These are phyloP conservation scores for Penelope pileata DNA, from an alignment of 2,113 vertebrate genomes.

Conservation along the genomic window DNA sequence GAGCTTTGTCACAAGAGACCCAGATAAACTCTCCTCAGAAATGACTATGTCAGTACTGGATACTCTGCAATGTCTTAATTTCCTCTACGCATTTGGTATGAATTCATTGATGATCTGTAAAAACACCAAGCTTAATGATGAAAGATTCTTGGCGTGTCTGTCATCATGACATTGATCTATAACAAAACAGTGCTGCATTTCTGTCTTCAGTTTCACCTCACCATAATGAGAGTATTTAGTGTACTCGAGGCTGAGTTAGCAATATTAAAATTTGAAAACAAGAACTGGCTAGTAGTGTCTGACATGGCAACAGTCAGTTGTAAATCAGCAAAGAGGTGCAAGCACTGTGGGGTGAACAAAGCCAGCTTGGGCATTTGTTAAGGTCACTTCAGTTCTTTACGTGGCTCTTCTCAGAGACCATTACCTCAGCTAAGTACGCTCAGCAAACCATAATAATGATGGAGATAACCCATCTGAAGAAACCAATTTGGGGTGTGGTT, in stretches of 20 bases:
- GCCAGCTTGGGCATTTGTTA: conserved; percentile 38
- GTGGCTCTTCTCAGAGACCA: conserved; percentile 50
- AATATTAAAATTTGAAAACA: conserved; percentile 1
- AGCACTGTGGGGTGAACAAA: conserved; percentile 41
- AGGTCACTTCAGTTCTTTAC: conserved; percentile 57
- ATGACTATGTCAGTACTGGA: neutral
- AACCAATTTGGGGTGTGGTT: conserved; percentile 76
- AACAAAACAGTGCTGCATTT: neutral
- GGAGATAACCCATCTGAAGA: conserved; percentile 78
- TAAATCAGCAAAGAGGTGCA: conserved; percentile 21
- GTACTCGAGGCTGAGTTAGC: neutral
- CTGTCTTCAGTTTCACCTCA: conserved; percentile 22
- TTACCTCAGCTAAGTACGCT: conserved; percentile 71
- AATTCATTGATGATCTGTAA: neutral
- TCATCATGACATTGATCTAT: neutral
- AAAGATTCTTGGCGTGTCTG: neutral
- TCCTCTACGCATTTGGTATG: neutral
- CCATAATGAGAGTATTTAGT: neutral
- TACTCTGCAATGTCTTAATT: conserved; percentile 23
- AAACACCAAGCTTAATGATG: neutral
- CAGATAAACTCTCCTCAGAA: conserved; percentile 46
- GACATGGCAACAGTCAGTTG: neutral
- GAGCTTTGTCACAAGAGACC: conserved; percentile 5
- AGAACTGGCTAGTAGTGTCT: neutral
- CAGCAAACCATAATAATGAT: conserved; percentile 80